Conservation (phyloP, 1,140 invertebrate genomes). For the Musca domestica region DNA sequence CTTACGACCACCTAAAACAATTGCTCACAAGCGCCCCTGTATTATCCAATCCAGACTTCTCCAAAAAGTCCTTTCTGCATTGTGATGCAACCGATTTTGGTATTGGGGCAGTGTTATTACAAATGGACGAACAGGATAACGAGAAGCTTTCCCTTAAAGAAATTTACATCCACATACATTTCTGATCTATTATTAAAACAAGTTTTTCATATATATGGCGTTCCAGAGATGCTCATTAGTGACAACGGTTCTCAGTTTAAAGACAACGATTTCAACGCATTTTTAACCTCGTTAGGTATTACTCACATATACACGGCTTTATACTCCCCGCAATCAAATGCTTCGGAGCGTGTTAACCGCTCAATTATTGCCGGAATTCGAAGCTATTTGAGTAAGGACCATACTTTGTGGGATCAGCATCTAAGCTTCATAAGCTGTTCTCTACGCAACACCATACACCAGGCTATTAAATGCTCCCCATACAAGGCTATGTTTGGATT, state of each 20-base stretch:
- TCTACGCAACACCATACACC: too few relatives aligned
- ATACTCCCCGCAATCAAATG: constrained; percentile 16
- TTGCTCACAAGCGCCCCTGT: too few relatives aligned
- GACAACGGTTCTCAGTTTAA: background rate
- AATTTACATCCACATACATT: background rate
- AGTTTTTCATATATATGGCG: background rate
- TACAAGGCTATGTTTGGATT: too few relatives aligned
- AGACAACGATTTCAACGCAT: too few relatives aligned
- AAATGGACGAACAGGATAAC: too few relatives aligned
- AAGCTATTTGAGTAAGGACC: background rate
- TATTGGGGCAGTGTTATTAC: too few relatives aligned
- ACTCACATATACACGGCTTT: background rate
- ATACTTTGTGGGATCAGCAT: constrained; percentile 11
- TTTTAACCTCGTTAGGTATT: background rate
- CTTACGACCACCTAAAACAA: too few relatives aligned
- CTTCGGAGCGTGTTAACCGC: constrained; percentile 13
- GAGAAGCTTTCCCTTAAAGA: background rate
- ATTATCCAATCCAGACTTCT: too few relatives aligned
- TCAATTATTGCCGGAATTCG: constrained; percentile 1
- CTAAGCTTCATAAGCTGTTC: too few relatives aligned
- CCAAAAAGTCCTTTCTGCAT: too few relatives aligned
- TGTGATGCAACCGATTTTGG: too few relatives aligned
- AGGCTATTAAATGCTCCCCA: too few relatives aligned
- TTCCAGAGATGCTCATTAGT: background rate
- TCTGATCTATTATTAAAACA: background rate